Percentiles rank a stretch among this genome's conserved stretches.
Evolutionary conservation across 2,797 vertebrate genomes (phyloP).

Genomic region (Otolemur crassicaudatus): DNA sequence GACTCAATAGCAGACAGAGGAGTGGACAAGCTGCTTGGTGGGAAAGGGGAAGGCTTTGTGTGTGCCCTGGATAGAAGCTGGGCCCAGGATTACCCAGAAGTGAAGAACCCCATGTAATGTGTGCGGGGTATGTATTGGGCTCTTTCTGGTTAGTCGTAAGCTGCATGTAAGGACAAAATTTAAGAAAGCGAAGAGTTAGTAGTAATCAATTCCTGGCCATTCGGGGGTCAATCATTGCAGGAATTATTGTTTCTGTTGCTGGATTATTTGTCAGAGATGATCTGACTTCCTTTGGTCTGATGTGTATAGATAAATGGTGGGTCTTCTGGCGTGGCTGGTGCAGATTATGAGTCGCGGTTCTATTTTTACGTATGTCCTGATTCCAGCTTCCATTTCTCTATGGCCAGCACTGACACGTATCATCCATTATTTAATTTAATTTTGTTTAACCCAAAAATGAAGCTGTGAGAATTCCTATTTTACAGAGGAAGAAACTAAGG

Average conservation of each 20-base stretch:
- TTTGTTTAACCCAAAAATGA: background rate
- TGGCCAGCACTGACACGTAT: background rate
- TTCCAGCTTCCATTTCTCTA: background rate
- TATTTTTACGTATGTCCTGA: background rate
- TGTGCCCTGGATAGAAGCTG: accelerated
- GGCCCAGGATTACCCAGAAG: background rate
- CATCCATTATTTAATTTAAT: background rate
- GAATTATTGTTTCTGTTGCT: background rate
- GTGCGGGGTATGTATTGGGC: too few relatives aligned
- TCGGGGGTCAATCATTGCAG: too few relatives aligned
- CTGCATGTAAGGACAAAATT: background rate
- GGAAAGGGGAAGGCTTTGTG: accelerated
- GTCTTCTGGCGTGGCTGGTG: background rate
- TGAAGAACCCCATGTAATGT: background rate
- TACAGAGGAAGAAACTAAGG: background rate
- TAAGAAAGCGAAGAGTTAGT: background rate
- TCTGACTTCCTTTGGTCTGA: background rate
- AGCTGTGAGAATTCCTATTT: background rate
- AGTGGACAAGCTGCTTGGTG: accelerated
- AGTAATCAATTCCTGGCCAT: background rate
- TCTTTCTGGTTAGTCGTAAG: background rate
- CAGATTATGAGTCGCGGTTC: background rate
- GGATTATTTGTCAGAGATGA: background rate
- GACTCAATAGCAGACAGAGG: background rate
- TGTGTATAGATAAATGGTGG: accelerated